Conservation (phyloP, 2,113 vertebrate species). For the Pristiophorus japonicus region DNA sequence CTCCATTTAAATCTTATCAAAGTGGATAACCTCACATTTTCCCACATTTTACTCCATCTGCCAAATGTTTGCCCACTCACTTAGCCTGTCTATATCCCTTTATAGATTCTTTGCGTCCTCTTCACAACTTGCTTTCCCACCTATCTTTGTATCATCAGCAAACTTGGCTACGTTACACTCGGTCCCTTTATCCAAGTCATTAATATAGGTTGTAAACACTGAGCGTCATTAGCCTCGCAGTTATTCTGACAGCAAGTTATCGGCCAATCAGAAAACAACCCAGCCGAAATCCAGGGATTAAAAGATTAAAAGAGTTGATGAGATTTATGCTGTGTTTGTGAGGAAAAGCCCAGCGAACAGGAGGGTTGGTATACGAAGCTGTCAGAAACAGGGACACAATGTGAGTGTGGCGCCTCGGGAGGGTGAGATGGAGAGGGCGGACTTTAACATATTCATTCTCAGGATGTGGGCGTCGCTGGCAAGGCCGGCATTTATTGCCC, state of each 20-base stretch:
- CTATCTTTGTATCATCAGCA: too few species aligned
- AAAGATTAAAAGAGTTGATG: not conserved
- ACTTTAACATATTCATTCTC: not conserved
- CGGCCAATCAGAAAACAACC: not conserved
- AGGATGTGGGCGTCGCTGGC: not conserved
- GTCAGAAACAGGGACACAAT: not conserved
- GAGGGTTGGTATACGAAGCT: not conserved
- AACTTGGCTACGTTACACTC: too few species aligned
- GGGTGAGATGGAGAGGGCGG: not conserved
- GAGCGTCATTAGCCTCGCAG: not conserved
- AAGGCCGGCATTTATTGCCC: too few species aligned
- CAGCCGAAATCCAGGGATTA: not conserved
- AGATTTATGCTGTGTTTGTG: not conserved
- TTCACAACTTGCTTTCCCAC: too few species aligned
- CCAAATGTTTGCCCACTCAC: too few species aligned
- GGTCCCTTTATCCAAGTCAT: too few species aligned
- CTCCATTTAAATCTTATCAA: too few species aligned
- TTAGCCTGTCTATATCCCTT: too few species aligned
- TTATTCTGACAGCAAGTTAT: not conserved
- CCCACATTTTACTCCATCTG: too few species aligned
- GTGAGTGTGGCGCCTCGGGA: not conserved
- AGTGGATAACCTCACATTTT: too few species aligned
- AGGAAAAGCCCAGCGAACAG: not conserved
- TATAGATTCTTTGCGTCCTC: too few species aligned
- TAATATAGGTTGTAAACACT: too few species aligned